Evolutionary conservation across 1,140 invertebrate species (phyloP).

Genomic region (Trachelipus rathkii): DNA sequence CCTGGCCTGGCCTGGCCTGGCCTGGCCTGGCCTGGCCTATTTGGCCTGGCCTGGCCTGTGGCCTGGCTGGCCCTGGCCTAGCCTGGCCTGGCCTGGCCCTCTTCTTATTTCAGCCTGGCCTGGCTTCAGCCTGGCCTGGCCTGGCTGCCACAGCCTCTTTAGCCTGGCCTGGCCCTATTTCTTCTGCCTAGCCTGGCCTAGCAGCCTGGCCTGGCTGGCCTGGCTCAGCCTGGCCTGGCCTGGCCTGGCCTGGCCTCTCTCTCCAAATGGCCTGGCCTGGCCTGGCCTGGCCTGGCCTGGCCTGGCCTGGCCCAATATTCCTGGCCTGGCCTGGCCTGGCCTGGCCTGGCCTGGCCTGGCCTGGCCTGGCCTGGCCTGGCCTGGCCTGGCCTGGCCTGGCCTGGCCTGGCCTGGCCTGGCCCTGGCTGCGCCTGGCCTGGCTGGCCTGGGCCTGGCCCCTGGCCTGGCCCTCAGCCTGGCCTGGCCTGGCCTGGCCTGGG

Average conservation of each 20-base stretch:
- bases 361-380: constrained; percentile 23
- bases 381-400: constrained; percentile 11
- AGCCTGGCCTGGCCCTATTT: constrained; percentile 43
- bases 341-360: constrained; percentile 38
- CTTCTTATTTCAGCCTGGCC: no score
- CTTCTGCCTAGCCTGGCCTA: constrained; percentile 44
- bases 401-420: no score
- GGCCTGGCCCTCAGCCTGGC: constrained; percentile 40
- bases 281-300: constrained; percentile 47
- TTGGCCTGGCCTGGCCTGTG: no score
- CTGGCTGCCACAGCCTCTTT: no score
- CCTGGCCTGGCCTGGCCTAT: no score
- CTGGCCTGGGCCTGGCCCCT: constrained; percentile 34
- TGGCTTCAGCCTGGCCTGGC: no score
- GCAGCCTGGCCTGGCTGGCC: constrained; percentile 46
- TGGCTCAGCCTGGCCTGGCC: constrained; percentile 46
- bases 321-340: constrained; percentile 42
- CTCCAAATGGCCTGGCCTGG: constrained; percentile 46
- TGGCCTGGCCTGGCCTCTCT: constrained; percentile 38
- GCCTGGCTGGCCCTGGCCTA: no score
- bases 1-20: no score
- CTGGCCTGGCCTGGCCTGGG: constrained; percentile 45
- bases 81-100: no score
- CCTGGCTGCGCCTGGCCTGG: no score
- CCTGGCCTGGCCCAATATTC: constrained; percentile 43